phyloP scores from a whole-genome alignment of 2,888 invertebrate species.

The Fabriciana adippe region DNA sequence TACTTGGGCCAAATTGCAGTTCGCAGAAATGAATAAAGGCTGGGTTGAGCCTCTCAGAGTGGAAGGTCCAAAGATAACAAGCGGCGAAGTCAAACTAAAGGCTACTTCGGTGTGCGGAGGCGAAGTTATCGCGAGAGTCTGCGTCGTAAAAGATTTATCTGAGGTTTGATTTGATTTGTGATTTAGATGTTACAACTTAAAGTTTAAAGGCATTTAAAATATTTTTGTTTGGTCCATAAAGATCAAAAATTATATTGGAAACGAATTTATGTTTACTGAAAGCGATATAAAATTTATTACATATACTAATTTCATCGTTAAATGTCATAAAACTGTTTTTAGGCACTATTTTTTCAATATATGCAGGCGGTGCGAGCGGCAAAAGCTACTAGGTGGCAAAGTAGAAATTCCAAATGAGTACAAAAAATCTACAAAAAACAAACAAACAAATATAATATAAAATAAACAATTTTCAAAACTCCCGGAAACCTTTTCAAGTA shows the following conservation, averaged over 20 bases:
- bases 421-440: too few species aligned
- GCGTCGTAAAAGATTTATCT: conserved; percentile 85
- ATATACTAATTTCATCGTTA: too few species aligned
- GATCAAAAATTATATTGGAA: too few species aligned
- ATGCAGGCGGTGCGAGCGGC: too few species aligned
- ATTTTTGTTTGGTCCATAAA: not conserved
- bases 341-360: too few species aligned
- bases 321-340: too few species aligned
- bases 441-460: not conserved
- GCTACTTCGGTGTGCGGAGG: conserved; percentile 90
- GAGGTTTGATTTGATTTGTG: conserved; percentile 63
- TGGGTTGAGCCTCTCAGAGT: conserved; percentile 61
- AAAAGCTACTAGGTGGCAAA: too few species aligned
- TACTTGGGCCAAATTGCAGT: conserved; percentile 83
- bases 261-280: not conserved
- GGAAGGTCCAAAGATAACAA: conserved; percentile 46
- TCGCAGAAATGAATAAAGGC: conserved; percentile 83
- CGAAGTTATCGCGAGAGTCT: conserved; percentile 85
- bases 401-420: too few species aligned
- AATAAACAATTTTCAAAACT: not conserved
- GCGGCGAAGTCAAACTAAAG: conserved; percentile 57
- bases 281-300: not conserved
- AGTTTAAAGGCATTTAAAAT: not conserved
- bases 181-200: not conserved
- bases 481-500: too few species aligned